Conservation (phyloP, 2,888 invertebrate genomes). For the Taphrorychus bicolor region DNA sequence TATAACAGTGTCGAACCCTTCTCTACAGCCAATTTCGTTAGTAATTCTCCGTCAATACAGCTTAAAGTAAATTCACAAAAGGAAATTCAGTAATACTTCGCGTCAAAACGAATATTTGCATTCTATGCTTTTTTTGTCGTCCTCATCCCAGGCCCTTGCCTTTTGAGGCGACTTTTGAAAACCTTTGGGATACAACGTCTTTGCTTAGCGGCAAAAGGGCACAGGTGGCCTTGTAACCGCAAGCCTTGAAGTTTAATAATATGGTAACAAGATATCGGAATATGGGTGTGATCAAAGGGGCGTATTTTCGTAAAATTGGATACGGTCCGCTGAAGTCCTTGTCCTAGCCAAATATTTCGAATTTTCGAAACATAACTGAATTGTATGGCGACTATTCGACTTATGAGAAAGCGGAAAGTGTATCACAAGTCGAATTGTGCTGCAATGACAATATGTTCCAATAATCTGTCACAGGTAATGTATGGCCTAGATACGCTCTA, state of each 20-base stretch:
- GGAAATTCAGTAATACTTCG: neutral
- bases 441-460: neutral
- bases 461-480: neutral
- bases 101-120: constrained; percentile 3
- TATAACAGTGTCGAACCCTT: neutral
- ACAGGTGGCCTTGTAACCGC: neutral
- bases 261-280: neutral
- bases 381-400: neutral
- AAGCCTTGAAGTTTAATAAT: neutral
- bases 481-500: neutral
- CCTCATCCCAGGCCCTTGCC: neutral
- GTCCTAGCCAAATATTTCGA: neutral
- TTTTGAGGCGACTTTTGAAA: neutral
- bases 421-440: too few relatives aligned
- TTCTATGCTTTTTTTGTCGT: neutral
- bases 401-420: too few relatives aligned
- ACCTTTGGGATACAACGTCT: neutral
- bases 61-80: constrained; percentile 1
- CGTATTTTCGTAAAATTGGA: neutral
- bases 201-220: neutral
- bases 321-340: neutral
- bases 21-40: neutral
- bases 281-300: neutral
- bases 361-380: neutral
- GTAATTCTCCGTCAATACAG: constrained; percentile 4